Evolutionary conservation across 2,888 invertebrate species (phyloP).

Genomic region (Anthrax anthrax): DNA sequence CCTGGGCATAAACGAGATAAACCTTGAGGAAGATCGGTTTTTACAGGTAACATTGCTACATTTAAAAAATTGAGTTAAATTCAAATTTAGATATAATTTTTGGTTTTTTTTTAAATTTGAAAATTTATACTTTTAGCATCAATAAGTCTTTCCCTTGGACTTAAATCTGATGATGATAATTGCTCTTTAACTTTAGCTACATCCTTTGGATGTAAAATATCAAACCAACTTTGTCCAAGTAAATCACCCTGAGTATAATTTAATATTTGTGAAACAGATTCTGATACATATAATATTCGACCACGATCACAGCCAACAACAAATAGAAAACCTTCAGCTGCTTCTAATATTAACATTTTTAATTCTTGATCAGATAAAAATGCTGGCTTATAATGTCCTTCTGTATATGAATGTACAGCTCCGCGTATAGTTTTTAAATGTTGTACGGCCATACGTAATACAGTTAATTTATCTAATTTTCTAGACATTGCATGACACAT

Average conservation of each 20-base stretch:
- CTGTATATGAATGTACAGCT: slow-evolving; percentile 56
- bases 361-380: slow-evolving; percentile 78
- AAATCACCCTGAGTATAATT: slow-evolving; percentile 76
- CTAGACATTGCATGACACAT: slow-evolving; percentile 89
- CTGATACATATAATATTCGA: slow-evolving; percentile 75
- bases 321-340: slow-evolving; percentile 80
- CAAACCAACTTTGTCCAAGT: slow-evolving; percentile 84
- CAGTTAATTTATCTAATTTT: slow-evolving; percentile 85
- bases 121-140: slow-evolving; percentile 77
- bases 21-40: slow-evolving; percentile 65
- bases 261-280: slow-evolving; percentile 68
- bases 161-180: slow-evolving; percentile 75
- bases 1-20: slow-evolving; percentile 72
- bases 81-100: too few species aligned
- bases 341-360: slow-evolving; percentile 70
- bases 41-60: slow-evolving; percentile 80
- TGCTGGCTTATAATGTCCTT: slow-evolving; percentile 62
- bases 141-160: slow-evolving; percentile 74
- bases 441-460: slow-evolving; percentile 83
- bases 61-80: too few species aligned
- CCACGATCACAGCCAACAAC: slow-evolving; percentile 90
- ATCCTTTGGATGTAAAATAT: slow-evolving; percentile 88
- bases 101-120: too few species aligned
- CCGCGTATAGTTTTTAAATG: slow-evolving; percentile 69
- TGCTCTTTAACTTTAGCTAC: slow-evolving; percentile 92